Conservation (phyloP, 2,113 vertebrate species). For the Plecotus auritus region DNA sequence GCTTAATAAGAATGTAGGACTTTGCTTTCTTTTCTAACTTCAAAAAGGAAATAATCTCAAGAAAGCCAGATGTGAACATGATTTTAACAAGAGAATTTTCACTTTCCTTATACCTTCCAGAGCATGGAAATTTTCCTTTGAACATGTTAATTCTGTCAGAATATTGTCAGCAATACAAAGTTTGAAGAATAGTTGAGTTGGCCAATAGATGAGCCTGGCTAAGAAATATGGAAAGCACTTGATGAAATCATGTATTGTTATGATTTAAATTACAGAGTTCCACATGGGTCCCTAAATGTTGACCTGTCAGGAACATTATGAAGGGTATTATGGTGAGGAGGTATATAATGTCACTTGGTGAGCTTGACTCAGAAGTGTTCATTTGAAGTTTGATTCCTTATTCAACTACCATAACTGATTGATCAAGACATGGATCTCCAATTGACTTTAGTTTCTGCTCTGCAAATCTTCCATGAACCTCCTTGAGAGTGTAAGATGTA, state of each 20-base stretch:
- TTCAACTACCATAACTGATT: neutral
- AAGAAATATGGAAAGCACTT: neutral
- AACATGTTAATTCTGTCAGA: neutral
- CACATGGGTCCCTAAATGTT: neutral
- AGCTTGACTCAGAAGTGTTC: neutral
- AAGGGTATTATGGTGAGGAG: neutral
- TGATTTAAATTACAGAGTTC: neutral
- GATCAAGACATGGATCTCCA: neutral
- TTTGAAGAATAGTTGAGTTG: neutral
- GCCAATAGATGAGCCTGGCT: neutral
- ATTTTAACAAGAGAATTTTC: constrained; percentile 39
- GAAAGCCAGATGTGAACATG: constrained; percentile 21
- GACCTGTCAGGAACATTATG: neutral
- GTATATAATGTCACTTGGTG: neutral
- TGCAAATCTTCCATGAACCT: neutral
- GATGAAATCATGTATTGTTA: neutral
- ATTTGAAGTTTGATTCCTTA: constrained; percentile 5
- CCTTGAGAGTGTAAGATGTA: neutral
- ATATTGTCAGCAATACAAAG: neutral
- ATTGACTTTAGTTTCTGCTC: neutral
- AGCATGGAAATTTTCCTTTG: neutral
- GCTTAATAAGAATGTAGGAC: constrained; percentile 14
- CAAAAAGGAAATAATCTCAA: constrained; percentile 7
- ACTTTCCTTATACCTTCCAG: neutral
- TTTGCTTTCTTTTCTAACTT: constrained; percentile 31